Conservation (phyloP, 2,113 vertebrate genomes). For the Pomatostomus ruficeps region DNA sequence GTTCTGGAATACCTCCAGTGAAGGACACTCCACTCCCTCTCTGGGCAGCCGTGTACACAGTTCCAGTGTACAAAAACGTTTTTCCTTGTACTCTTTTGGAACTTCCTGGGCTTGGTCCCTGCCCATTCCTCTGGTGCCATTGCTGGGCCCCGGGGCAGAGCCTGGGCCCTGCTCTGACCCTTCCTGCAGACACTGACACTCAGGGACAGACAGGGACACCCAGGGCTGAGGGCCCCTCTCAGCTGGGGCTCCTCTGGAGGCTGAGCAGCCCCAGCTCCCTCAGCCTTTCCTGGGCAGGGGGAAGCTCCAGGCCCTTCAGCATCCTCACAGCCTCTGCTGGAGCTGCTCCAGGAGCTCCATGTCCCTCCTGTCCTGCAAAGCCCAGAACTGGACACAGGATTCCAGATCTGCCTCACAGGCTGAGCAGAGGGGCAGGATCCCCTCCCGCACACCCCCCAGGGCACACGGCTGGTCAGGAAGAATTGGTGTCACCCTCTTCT, state of each 20-base stretch:
- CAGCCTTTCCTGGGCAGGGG: neutral
- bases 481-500: too few relatives aligned
- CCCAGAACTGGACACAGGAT: neutral
- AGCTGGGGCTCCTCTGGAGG: neutral
- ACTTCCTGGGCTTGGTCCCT: neutral
- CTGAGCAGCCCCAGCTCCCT: neutral
- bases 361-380: neutral
- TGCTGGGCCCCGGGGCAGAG: neutral
- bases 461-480: neutral
- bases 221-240: neutral
- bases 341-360: neutral
- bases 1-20: neutral
- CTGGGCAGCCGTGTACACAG: neutral
- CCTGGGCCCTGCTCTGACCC: neutral
- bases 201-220: neutral
- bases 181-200: neutral
- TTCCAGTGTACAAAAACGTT: too few relatives aligned
- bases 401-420: neutral
- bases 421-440: neutral
- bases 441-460: neutral
- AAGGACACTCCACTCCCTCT: too few relatives aligned
- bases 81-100: accelerated
- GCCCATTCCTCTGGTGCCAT: accelerated
- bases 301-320: neutral
- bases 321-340: neutral